phyloP scores from a whole-genome alignment of 2,113 vertebrate genomes.

The Protobothrops mucrosquamatus region DNA sequence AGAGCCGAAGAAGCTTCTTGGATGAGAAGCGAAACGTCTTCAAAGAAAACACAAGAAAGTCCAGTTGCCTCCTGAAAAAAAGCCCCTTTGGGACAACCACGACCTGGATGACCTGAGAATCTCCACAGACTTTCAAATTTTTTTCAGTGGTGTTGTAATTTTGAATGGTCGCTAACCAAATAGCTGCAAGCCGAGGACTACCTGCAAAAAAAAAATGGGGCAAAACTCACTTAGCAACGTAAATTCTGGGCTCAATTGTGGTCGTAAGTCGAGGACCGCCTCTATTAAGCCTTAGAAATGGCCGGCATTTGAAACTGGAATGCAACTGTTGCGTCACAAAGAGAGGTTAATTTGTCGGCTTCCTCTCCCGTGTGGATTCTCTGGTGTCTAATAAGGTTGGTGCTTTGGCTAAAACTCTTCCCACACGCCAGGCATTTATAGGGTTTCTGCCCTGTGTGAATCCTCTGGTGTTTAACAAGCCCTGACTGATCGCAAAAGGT shows the following conservation, averaged over 20 bases:
- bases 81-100: too few species aligned
- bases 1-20: too few species aligned
- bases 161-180: too few species aligned
- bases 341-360: neutral
- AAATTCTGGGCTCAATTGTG: neutral
- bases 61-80: too few species aligned
- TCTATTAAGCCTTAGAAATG: neutral
- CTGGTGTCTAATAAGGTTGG: slow-evolving; percentile 39
- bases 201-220: neutral
- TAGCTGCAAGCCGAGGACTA: too few species aligned
- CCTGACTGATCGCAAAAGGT: slow-evolving; percentile 31
- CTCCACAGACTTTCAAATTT: too few species aligned
- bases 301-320: neutral
- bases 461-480: slow-evolving; percentile 11
- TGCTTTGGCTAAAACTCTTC: slow-evolving; percentile 36
- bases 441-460: slow-evolving; percentile 19
- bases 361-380: slow-evolving; percentile 41
- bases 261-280: too few species aligned
- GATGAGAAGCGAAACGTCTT: too few species aligned
- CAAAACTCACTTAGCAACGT: neutral
- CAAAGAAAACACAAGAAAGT: too few species aligned
- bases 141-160: too few species aligned
- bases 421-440: slow-evolving; percentile 24
- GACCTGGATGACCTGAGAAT: too few species aligned
- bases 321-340: neutral